phyloP scores from a whole-genome alignment of 2,113 vertebrate species.

The Cepphus grylle region DNA sequence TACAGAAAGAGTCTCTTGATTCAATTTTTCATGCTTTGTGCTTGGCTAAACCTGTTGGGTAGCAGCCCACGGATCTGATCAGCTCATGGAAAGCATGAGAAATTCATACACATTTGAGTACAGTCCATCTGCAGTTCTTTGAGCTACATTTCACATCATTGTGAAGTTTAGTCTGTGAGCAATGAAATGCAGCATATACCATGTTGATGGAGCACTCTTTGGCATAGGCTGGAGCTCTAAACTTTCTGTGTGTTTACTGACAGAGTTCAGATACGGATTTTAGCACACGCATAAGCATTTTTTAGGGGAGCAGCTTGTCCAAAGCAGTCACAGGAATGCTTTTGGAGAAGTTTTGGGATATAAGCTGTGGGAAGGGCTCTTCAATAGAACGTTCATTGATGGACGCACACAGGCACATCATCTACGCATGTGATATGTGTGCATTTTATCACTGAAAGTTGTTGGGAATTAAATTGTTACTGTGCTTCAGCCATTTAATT shows the following conservation, averaged over 20 bases:
- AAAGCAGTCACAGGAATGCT: background rate
- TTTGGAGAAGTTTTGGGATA: background rate
- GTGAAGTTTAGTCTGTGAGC: background rate
- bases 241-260: background rate
- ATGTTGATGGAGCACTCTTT: background rate
- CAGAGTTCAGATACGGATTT: background rate
- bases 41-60: constrained; percentile 18
- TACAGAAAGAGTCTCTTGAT: constrained; percentile 1
- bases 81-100: background rate
- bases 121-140: constrained; percentile 19
- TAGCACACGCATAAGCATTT: background rate
- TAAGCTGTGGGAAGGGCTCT: background rate
- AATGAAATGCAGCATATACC: background rate
- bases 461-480: background rate
- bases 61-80: background rate
- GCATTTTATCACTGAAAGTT: background rate
- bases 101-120: background rate
- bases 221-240: background rate
- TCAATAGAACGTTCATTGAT: background rate
- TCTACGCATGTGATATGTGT: background rate
- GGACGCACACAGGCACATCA: background rate
- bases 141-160: background rate
- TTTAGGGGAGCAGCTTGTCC: background rate
- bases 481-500: constrained; percentile 1
- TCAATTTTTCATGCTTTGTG: constrained; percentile 19